Percentiles rank a stretch among this genome's conserved stretches.
Evolutionary conservation across 2,888 invertebrate species (phyloP).

Genomic region (Apotomis capreana): DNA sequence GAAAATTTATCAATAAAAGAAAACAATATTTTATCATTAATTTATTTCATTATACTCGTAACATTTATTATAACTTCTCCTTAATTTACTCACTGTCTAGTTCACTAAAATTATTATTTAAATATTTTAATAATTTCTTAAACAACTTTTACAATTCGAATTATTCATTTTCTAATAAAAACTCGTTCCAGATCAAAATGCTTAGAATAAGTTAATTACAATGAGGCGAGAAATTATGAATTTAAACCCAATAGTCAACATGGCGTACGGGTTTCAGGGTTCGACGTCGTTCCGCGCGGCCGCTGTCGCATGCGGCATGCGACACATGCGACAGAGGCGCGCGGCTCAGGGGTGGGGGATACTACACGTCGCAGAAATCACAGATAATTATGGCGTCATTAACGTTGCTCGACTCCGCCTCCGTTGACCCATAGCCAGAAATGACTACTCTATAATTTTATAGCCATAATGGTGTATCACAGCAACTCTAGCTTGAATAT

Average conservation of each 20-base stretch:
- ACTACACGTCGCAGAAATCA: constrained; percentile 70
- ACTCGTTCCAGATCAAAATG: constrained; percentile 72
- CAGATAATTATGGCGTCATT: constrained; percentile 69
- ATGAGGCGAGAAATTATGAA: constrained; percentile 50
- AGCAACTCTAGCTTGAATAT: constrained; percentile 82
- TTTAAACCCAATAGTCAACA: constrained; percentile 51
- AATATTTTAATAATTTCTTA: constrained; percentile 79
- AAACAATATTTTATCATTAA: constrained; percentile 60
- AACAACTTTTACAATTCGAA: constrained; percentile 75
- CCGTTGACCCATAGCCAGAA: constrained; percentile 65
- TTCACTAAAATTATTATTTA: constrained; percentile 80
- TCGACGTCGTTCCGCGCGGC: not conserved
- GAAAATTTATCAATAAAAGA: constrained; percentile 42
- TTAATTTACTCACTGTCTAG: constrained; percentile 78
- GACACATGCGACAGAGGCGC: constrained; percentile 39
- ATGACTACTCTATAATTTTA: constrained; percentile 73
- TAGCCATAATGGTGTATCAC: constrained; percentile 81
- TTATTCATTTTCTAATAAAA: constrained; percentile 71
- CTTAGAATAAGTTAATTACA: constrained; percentile 53
- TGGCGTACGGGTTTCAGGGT: constrained; percentile 48
- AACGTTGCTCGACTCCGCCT: constrained; percentile 52
- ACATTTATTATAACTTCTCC: constrained; percentile 70
- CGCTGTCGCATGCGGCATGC: constrained; percentile 15
- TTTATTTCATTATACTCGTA: constrained; percentile 82
- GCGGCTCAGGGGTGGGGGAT: constrained; percentile 47